Evolutionary conservation across 2,113 vertebrate genomes (phyloP), one percentile per base, ranked within the genome.

Genomic region (Zapornia atra): DNA sequence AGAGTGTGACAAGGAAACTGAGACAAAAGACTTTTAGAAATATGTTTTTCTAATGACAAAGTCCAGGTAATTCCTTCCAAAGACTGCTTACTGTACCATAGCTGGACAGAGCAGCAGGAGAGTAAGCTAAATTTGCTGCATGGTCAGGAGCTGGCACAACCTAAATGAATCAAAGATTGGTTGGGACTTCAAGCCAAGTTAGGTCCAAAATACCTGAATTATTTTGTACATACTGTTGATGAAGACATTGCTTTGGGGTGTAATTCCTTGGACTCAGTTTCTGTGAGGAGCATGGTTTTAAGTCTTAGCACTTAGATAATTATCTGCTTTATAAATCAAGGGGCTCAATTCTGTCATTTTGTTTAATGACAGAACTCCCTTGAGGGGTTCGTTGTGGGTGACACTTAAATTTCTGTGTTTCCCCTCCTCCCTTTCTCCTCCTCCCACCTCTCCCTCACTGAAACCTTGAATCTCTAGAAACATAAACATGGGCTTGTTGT

Each of bases 181-280:
- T 91, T 77, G 59, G 59, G 40, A 40, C 53, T 85, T 82, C 51
- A 71, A 75, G 77, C 95, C 86, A 81, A 86, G 60, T 70, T 71
- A 53, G 34, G 68, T 69, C 72, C 85, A 60, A 88, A 96, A 81
- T 65, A 68, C 57, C 59, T 86, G 83, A 84, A 2, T 96, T 84
- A 84, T 85, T 93, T 84, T 91, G 44, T 65, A 5, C 16, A 3
- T 36, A 13, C 46, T 91, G 77, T 80, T 94, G 91, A 59, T 84
- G 78, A 89, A 89, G 91, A 76, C 88, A 46, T 85, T 84, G 88
- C 83, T 95, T 89, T 87, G 69, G 73, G 88, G 12, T 85, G 5
- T 82, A 33, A 77, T 84, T 92, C 69, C 81, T 96, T 95, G 91
- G 78, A 94, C 54, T 54, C 1, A 0, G 1, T 65, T 92, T 85